These are phyloP conservation scores for Frankliniella fusca DNA, from an alignment of 2,888 invertebrate species.

Conservation along the genomic window DNA sequence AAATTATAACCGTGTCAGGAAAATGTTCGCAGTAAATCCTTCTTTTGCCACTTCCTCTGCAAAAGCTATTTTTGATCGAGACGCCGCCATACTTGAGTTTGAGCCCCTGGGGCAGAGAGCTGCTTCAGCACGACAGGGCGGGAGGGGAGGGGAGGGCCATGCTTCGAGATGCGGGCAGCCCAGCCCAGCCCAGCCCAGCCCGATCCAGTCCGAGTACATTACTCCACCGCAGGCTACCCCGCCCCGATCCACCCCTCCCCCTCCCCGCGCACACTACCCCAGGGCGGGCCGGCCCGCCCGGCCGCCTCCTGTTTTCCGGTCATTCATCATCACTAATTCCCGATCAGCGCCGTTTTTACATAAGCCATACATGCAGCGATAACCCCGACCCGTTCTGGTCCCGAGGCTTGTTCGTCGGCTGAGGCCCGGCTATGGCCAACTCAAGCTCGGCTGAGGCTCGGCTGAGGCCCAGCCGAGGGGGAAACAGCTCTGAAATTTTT, in stretches of 20 bases:
- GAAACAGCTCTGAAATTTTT: too few relatives aligned
- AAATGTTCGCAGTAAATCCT: too few relatives aligned
- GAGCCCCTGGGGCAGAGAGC: not conserved
- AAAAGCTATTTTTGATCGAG: too few relatives aligned
- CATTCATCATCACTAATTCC: slow-evolving; percentile 20
- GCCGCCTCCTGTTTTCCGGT: not conserved
- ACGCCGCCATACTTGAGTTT: not conserved
- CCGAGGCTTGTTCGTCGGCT: too few relatives aligned
- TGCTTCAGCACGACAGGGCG: not conserved
- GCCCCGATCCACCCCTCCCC: not conserved
- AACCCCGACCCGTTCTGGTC: not conserved
- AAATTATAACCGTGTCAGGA: too few relatives aligned
- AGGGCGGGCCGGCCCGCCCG: not conserved
- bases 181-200: not conserved
- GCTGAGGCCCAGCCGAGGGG: too few relatives aligned
- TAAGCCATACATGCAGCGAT: not conserved
- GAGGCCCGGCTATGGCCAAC: too few relatives aligned
- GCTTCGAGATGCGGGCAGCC: not conserved
- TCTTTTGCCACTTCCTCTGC: too few relatives aligned
- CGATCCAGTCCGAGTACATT: too few relatives aligned
- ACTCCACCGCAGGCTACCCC: not conserved
- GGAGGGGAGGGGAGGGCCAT: not conserved
- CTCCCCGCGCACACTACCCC: not conserved
- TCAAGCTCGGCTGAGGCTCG: too few relatives aligned
- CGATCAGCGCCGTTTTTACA: slow-evolving; percentile 7